phyloP scores from a whole-genome alignment of 1,140 invertebrate species.

The Archivesica marissinica region DNA sequence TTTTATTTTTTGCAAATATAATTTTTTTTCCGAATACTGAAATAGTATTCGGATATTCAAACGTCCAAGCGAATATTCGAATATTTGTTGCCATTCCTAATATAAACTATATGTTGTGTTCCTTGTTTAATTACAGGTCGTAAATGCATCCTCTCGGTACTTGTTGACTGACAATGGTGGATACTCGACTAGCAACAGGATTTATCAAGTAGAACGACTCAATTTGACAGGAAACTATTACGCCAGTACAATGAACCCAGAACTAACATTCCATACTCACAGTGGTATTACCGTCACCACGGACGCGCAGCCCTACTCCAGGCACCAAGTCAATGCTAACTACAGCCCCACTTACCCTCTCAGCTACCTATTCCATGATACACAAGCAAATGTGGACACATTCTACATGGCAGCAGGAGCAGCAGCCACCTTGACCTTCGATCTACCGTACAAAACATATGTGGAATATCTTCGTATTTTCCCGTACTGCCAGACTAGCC shows the following conservation, averaged over 20 bases:
- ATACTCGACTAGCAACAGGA: slow-evolving; percentile 58
- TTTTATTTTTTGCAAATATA: no score
- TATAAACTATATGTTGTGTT: no score
- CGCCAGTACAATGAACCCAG: neutral
- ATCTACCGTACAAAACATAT: slow-evolving; percentile 65
- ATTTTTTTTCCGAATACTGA: no score
- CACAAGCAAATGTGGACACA: slow-evolving; percentile 13
- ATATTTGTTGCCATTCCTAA: no score
- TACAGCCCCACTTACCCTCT: neutral
- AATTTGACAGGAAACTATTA: slow-evolving; percentile 52
- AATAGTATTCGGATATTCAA: no score
- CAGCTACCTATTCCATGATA: slow-evolving; percentile 49
- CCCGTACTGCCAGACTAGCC: slow-evolving; percentile 62
- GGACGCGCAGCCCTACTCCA: slow-evolving; percentile 34
- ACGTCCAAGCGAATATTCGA: no score
- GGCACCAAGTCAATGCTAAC: neutral
- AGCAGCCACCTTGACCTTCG: slow-evolving; percentile 53
- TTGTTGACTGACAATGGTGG: slow-evolving; percentile 69
- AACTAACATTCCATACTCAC: slow-evolving; percentile 40
- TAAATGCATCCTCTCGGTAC: slow-evolving; percentile 31
- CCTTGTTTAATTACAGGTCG: no score
- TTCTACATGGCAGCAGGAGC: slow-evolving; percentile 31
- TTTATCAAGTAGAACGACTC: slow-evolving; percentile 68
- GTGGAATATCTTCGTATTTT: slow-evolving; percentile 68
- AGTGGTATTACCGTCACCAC: slow-evolving; percentile 60